These are phyloP conservation scores for Leptopilina drosophilae DNA, from an alignment of 2,888 invertebrate genomes.

Conservation along the genomic window DNA sequence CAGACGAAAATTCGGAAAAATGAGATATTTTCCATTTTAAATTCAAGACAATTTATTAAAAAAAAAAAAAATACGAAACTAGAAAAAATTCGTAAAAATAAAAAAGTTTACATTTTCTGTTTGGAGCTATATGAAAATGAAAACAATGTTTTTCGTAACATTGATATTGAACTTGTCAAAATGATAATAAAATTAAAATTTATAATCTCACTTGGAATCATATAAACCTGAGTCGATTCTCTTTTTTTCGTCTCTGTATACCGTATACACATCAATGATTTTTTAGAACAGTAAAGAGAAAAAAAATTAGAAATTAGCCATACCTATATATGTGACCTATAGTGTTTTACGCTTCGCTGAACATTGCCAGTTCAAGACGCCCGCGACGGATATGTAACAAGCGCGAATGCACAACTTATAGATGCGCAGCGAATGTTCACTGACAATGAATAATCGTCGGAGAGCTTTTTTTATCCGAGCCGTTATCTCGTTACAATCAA, in stretches of 20 bases:
- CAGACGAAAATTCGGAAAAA: too few species aligned
- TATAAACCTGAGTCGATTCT: too few species aligned
- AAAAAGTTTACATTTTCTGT: too few species aligned
- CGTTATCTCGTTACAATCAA: neutral
- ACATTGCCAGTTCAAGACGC: slow-evolving; percentile 49
- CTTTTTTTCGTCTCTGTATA: too few species aligned
- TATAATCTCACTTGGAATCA: slow-evolving; percentile 48
- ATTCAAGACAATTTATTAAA: too few species aligned
- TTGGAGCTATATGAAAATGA: too few species aligned
- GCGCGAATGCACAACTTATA: slow-evolving; percentile 4
- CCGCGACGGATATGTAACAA: slow-evolving; percentile 16
- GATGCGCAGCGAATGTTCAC: neutral
- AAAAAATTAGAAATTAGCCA: slow-evolving; percentile 65
- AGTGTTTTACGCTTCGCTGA: slow-evolving; percentile 54
- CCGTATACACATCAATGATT: slow-evolving; percentile 63
- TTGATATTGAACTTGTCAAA: neutral
- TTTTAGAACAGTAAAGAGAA: slow-evolving; percentile 67
- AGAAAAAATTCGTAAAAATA: too few species aligned
- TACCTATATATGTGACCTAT: slow-evolving; percentile 34
- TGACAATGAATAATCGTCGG: neutral
- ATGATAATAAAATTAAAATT: neutral
- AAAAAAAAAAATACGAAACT: too few species aligned
- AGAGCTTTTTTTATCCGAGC: neutral
- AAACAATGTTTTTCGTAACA: too few species aligned
- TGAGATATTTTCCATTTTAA: too few species aligned